Evolutionary conservation across 2,888 invertebrate species (phyloP).

Genomic region (Limnephilus rhombicus): DNA sequence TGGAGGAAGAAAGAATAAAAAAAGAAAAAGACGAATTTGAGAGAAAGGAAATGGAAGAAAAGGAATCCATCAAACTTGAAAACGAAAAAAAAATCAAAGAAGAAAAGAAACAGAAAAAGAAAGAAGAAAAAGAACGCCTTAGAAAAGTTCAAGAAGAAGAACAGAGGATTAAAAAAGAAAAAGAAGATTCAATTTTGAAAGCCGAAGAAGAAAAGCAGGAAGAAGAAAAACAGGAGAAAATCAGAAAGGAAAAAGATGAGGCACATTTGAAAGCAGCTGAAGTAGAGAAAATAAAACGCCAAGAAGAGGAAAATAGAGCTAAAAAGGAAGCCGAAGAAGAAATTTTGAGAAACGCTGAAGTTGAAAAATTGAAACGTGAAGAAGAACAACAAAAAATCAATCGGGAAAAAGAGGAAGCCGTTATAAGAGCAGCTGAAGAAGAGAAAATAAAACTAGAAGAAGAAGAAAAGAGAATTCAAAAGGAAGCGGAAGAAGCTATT

Average conservation of each 20-base stretch:
- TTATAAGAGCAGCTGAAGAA: background rate
- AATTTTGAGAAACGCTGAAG: conserved; percentile 62
- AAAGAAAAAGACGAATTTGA: conserved; percentile 67
- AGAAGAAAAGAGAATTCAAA: background rate
- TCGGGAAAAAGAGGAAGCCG: conserved; percentile 37
- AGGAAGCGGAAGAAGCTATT: background rate
- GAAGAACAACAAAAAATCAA: conserved; percentile 38
- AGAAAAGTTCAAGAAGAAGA: conserved; percentile 16
- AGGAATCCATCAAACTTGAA: conserved; percentile 17
- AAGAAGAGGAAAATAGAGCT: conserved; percentile 19
- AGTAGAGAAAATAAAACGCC: conserved; percentile 40
- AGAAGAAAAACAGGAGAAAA: conserved; percentile 17
- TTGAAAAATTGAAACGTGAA: conserved; percentile 43
- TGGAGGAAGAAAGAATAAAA: conserved; percentile 66
- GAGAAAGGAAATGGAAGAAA: conserved; percentile 63
- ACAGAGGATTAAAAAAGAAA: conserved; percentile 3
- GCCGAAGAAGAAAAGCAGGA: conserved; percentile 69
- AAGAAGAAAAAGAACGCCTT: conserved; percentile 13
- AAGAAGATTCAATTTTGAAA: conserved; percentile 38
- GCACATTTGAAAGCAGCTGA: background rate
- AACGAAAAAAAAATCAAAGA: background rate
- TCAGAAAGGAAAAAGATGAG: background rate
- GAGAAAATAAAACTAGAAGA: background rate
- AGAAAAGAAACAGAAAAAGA: conserved; percentile 41
- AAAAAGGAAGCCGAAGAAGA: background rate